Base-by-base conservation (phyloP, 2,113 vertebrate genomes). In the Pithys albifrons region DNA sequence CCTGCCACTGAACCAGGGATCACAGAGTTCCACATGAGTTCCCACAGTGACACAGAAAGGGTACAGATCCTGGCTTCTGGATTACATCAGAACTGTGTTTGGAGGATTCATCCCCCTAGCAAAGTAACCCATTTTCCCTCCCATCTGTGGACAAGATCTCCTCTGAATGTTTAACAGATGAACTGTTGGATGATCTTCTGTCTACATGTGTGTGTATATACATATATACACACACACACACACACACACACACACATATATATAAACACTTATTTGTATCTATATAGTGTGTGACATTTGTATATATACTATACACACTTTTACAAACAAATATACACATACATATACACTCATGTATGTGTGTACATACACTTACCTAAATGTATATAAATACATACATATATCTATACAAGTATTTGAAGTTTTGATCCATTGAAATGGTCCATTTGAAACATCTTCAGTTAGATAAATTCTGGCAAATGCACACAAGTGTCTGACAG, bases 221-320 rank as follows among this genome's bases (percentile, higher is more conserved):
- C n/a, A n/a, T n/a, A n/a, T n/a, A n/a, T n/a, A n/a, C n/a, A n/a
- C n/a, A n/a, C n/a, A n/a, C n/a, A n/a, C n/a, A n/a, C n/a, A n/a
- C n/a, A n/a, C n/a, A n/a, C n/a, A n/a, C n/a, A n/a, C 3, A 54
- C 3, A 29, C 5, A 41, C 1, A 41, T 1, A 48, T 2, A 37
- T 2, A 46, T 2, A 51, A 48, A 19, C 6, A 37, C 3, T 8
- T 33, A 41, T 33, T 55, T 77, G 9, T 45, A 8, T 51, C 19
- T 28, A n/a, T 6, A 14, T 25, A 72, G 25, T 19, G 4, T 64
- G 22, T 80, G 33, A 48, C 4, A 4, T 58, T 77, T 64, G 7
- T 81, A 37, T 29, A 33, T 45, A 64, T 18, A 17, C 15, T 58
- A 18, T 4, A 52, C 7, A 45, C 23, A 77, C 27, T 43, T 43